These are phyloP conservation scores for Ctenodactylus gundi DNA, from an alignment of 2,113 vertebrate species.

Conservation along the genomic window DNA sequence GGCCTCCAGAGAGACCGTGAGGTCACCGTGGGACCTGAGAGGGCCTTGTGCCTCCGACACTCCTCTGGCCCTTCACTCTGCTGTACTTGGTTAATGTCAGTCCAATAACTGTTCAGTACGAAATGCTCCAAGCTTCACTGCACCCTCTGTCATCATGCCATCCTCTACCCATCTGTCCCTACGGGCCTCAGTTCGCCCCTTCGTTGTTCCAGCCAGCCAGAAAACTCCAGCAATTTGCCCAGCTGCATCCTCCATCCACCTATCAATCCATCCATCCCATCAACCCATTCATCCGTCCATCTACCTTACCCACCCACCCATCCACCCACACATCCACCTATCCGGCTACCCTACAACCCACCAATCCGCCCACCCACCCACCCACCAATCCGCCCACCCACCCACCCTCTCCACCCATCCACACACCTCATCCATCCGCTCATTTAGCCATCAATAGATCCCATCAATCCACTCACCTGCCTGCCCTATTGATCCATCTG, in stretches of 20 bases:
- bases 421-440: too few species aligned
- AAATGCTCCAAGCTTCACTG: background rate
- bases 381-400: too few species aligned
- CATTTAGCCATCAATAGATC: too few species aligned
- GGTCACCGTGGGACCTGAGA: background rate
- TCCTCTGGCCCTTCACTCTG: accelerated
- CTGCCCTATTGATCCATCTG: too few species aligned
- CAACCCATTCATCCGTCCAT: background rate
- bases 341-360: too few species aligned
- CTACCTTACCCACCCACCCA: background rate
- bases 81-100: accelerated
- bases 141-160: accelerated
- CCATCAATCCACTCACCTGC: too few species aligned
- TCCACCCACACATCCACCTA: background rate
- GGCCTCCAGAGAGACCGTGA: background rate
- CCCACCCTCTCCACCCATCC: too few species aligned
- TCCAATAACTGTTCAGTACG: accelerated
- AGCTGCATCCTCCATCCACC: background rate
- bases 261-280: background rate
- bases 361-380: too few species aligned
- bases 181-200: background rate
- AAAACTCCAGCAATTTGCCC: background rate
- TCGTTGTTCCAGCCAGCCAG: background rate
- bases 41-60: accelerated
- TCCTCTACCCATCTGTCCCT: background rate